Evolutionary conservation across 2,888 invertebrate species (phyloP), one percentile per base, ranked within the genome.

Genomic region (Eucera pruinosa): DNA sequence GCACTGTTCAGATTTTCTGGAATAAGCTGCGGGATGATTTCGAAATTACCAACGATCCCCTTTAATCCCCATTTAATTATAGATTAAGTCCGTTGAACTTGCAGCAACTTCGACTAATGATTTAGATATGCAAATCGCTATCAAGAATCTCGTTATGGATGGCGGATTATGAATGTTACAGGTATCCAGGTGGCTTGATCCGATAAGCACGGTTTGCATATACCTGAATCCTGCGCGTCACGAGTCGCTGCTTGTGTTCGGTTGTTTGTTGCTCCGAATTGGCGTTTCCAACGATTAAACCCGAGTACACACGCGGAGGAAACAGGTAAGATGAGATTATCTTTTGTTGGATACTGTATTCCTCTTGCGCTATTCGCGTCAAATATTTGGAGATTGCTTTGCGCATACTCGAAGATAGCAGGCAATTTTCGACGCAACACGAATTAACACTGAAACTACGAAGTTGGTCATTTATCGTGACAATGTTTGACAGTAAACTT

Each of bases 161-260:
- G 27, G n/a, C 1, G 62, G 36, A 57, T 72, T 60, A 33, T 55
- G 15, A 36, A 66, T 25, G 33, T 62, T 33, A n/a, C 50, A 39
- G 69, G 27, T 54, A 55, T n/a, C 6, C 55, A n/a, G 36, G 13
- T 2, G 33, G 9, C 3, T 11, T 9, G 54, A 39, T 48, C 27
- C 33, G 11, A 15, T 27, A 36, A 47, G 3, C 18, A 13, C 9
- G 41, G 13, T 11, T n/a, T 25, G n/a, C 9, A 11, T 50, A 20
- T 20, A 18, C 30, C 13, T 2, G 41, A 13, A 30, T 41, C 27
- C 6, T 18, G 13, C 3, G n/a, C 11, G n/a, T n/a, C 18, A 30
- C 20, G 33, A 9, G 39, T 27, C 2, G 13, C 50, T 45, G 18
- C 20, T 45, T 30, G 25, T 13, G 60, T 43, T 50, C 20, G 23